Evolutionary conservation across 2,888 invertebrate genomes (phyloP), one percentile per base, ranked within the genome.

Genomic region (Odontocolon sp.): DNA sequence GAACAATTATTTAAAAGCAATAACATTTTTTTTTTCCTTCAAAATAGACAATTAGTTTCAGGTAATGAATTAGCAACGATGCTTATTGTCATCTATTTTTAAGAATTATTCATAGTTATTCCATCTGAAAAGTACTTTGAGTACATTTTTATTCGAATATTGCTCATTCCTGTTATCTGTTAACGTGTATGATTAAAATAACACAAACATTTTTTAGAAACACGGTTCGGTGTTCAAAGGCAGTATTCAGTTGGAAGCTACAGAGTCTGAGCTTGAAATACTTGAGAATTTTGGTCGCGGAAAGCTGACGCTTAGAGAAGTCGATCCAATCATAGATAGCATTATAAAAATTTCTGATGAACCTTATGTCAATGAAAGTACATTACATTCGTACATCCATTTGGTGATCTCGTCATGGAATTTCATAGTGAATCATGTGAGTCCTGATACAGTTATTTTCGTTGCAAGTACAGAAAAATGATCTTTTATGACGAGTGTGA

Each of bases 241-340:
- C 11, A 63, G 56, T 21, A 54, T 88, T 26, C 68, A 79, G 0
- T 71, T 88, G 21, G 69, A 82, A 59, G 73, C 81, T n/a, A 81
- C 85, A 40, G 36, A 61, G 21, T 54, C 76, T 9, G 78, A 88
- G 59, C 73, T 87, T 16, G 66, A 84, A 59, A 70, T 68, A 21
- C 77, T 88, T 0, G 77, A 77, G 66, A 72, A 81, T 21, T 85
- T 86, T 64, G 77, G 81, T 3, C 28, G 73, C 9, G 82, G 82
- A 2, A 80, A 83, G 64, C 56, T 72, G 11, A 85, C 85, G 23
- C 76, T 85, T 4, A 81, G 82, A 59, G 79, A 87, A 69, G 68
- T 87, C 14, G 87, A 88, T 81, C 67, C 79, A 31, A 83, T 88
- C 61, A 76, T 88, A 2, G 75, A 68, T 26, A 69, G 81, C 31